Conservation (phyloP, 2,888 invertebrate species). For the Acleris literana region DNA sequence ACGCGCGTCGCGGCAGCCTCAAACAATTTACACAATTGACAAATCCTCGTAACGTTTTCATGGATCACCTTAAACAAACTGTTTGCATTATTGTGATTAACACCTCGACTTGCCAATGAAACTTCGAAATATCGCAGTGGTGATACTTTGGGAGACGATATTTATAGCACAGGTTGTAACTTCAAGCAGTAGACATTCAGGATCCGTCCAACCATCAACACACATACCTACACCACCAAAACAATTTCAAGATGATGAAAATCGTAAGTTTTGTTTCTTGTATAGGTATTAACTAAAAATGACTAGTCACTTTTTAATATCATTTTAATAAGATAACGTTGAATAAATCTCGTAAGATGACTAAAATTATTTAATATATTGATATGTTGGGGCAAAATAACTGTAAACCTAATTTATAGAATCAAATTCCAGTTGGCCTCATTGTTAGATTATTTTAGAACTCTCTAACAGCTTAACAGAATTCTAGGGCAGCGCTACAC, state of each 20-base stretch:
- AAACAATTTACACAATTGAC: slow-evolving; percentile 79
- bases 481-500: too few relatives aligned
- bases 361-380: too few relatives aligned
- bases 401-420: neutral
- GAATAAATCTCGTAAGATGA: too few relatives aligned
- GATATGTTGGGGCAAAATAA: too few relatives aligned
- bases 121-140: slow-evolving; percentile 73
- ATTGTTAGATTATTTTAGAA: neutral
- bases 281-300: neutral
- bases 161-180: slow-evolving; percentile 68
- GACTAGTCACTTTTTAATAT: neutral
- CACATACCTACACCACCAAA: slow-evolving; percentile 48
- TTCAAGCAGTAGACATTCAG: slow-evolving; percentile 68
- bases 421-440: neutral
- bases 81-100: slow-evolving; percentile 79
- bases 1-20: slow-evolving; percentile 43
- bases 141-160: slow-evolving; percentile 67
- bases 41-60: slow-evolving; percentile 73
- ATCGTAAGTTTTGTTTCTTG: slow-evolving; percentile 58
- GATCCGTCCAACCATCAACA: slow-evolving; percentile 61
- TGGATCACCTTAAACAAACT: slow-evolving; percentile 78
- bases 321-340: too few relatives aligned
- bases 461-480: too few relatives aligned
- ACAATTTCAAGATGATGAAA: slow-evolving; percentile 67
- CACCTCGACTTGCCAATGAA: slow-evolving; percentile 75